These are phyloP conservation scores for Tuta absoluta DNA, from an alignment of 2,888 invertebrate genomes.

Conservation along the genomic window DNA sequence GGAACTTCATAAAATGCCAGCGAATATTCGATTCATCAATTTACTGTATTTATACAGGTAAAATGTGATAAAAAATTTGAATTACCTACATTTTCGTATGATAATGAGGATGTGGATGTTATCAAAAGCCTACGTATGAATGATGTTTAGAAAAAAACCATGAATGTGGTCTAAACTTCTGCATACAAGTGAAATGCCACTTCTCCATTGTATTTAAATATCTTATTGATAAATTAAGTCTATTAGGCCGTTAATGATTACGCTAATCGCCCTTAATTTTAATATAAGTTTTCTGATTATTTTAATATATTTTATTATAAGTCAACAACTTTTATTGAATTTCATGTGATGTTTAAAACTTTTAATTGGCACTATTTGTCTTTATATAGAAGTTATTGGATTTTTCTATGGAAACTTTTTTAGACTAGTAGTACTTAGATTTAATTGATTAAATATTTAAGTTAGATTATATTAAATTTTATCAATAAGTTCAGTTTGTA, in stretches of 20 bases:
- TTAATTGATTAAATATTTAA: not conserved
- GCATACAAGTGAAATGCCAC: not conserved
- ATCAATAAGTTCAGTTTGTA: not conserved
- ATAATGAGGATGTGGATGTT: not conserved
- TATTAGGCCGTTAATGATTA: constrained; percentile 16
- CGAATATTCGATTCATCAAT: too few relatives aligned
- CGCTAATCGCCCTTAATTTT: constrained; percentile 4
- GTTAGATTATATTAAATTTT: not conserved
- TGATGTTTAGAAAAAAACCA: not conserved
- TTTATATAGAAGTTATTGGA: not conserved
- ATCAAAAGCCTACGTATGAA: not conserved
- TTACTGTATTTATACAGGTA: too few relatives aligned
- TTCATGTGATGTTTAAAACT: constrained; percentile 8
- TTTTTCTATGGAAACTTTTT: not conserved
- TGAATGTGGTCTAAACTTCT: not conserved
- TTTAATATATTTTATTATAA: not conserved
- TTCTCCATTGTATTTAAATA: not conserved
- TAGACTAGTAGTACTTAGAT: constrained; percentile 7
- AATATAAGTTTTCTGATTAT: too few relatives aligned
- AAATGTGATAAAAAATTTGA: too few relatives aligned
- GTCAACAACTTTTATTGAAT: not conserved
- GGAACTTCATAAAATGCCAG: too few relatives aligned
- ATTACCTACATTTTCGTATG: not conserved
- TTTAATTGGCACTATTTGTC: constrained; percentile 11
- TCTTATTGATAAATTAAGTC: constrained; percentile 17